A percentile compares a stretch with the other conserved stretches of the same genome.
These are phyloP conservation scores for Calliopsis andreniformis DNA, from an alignment of 1,140 invertebrate species.

Conservation along the genomic window DNA sequence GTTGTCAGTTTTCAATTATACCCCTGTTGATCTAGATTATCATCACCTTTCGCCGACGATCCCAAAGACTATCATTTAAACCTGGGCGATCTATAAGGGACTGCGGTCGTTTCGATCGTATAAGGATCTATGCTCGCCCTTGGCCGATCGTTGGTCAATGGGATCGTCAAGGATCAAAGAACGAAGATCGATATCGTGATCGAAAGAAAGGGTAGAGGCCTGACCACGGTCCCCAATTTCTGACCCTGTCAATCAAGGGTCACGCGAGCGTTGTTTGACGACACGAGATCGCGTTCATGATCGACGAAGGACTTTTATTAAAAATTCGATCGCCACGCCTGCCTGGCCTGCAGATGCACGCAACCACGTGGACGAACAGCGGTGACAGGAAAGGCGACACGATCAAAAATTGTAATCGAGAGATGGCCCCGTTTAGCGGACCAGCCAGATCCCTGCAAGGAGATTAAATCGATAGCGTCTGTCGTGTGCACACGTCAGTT, in stretches of 20 bases:
- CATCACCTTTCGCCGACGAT: background rate
- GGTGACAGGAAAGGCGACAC: slow-evolving; percentile 25
- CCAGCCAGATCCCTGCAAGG: slow-evolving; percentile 35
- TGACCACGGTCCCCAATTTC: slow-evolving; percentile 2
- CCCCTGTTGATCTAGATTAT: background rate
- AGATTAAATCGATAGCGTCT: slow-evolving; percentile 40
- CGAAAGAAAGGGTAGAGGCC: background rate
- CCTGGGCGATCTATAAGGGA: too few relatives aligned
- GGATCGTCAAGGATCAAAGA: background rate
- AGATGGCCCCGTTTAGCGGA: slow-evolving; percentile 24
- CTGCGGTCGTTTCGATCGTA: background rate
- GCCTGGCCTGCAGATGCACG: slow-evolving; percentile 36
- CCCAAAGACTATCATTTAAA: slow-evolving; percentile 10
- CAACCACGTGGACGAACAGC: background rate
- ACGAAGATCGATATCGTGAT: background rate
- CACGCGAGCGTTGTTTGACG: slow-evolving; percentile 10
- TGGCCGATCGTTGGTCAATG: slow-evolving; percentile 9
- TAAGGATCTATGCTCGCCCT: background rate
- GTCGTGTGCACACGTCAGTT: slow-evolving; percentile 31
- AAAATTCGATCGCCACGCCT: slow-evolving; percentile 31
- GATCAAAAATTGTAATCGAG: slow-evolving; percentile 56
- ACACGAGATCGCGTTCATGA: slow-evolving; percentile 10
- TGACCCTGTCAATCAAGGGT: slow-evolving; percentile 22
- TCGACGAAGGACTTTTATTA: slow-evolving; percentile 41
- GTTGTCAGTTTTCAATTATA: slow-evolving; percentile 20